Evolutionary conservation across 2,888 invertebrate species (phyloP).

Genomic region (Euzetes globulus): DNA sequence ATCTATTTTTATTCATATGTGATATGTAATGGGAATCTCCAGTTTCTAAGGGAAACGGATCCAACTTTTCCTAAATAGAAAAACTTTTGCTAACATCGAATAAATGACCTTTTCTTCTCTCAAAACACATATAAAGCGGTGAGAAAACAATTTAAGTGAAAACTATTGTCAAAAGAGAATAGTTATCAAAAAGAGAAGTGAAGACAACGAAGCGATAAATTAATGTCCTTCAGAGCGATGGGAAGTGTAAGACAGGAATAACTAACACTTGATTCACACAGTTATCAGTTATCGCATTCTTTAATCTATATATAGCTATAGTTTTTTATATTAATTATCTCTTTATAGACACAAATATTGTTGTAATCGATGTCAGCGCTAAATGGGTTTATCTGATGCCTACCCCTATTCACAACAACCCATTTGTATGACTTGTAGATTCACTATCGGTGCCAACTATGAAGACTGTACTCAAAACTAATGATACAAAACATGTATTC

Average conservation of each 20-base stretch:
- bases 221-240: slow-evolving; percentile 2
- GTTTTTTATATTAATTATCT: slow-evolving; percentile 9
- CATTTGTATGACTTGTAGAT: slow-evolving; percentile 4
- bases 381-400: slow-evolving; percentile 14
- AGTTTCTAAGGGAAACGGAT: background rate
- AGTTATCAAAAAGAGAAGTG: background rate
- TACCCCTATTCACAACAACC: background rate
- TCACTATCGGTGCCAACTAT: background rate
- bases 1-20: background rate
- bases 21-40: background rate
- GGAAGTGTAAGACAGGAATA: background rate
- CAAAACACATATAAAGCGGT: background rate
- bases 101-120: background rate
- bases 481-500: background rate
- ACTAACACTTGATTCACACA: background rate
- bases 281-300: background rate
- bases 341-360: background rate
- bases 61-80: background rate
- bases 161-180: background rate
- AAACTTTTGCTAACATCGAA: background rate
- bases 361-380: background rate
- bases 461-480: background rate
- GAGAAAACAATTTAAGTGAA: slow-evolving; percentile 1
- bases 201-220: slow-evolving; percentile 5
- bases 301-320: slow-evolving; percentile 5